Evolutionary conservation across 2,888 invertebrate species (phyloP), one percentile per base, ranked within the genome.

Genomic region (Drosophila seclusa): DNA sequence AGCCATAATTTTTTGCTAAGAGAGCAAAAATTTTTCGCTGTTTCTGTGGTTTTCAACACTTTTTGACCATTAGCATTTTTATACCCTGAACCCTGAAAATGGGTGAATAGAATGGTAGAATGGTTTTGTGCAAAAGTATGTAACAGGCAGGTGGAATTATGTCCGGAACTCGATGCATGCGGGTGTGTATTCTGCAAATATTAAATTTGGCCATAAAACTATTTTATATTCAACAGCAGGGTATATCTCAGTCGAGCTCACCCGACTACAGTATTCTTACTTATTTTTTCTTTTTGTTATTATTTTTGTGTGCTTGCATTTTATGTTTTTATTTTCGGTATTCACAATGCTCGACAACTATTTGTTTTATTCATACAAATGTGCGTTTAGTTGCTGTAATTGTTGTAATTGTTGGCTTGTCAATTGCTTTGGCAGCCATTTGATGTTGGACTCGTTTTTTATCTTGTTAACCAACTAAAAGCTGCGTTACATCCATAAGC

Each of bases 361-460:
- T 77, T 81, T 62, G 54, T 57, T 70, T 70, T 59, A 54, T 64
- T 48, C 55, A 61, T 52, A 21, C 10, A 32, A 13, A 52, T 52
- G 32, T 62, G 61, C 49, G 55, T 40, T 36, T 34, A 53, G 34
- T 57, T 62, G 48, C 16, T n/a, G 21, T 10, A 53, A 34, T 21
- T 21, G 31, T 36, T 68, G 34, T 67, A 50, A 61, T 64, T 66
- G 63, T 48, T 58, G 68, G 29, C 32, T 54, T 84, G 85, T 76
- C 82, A 71, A 71, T 73, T 68, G 68, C 61, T 65, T 68, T 76
- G 52, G 42, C 62, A 63, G 67, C 67, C 61, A 78, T 72, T 69
- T 69, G 53, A 54, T 73, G 38, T 52, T 62, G 45, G 13, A 4
- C 61, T 49, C 34, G 40, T 57, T 40, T 45, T 49, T 63, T 63